Percentiles rank a stretch among this genome's conserved stretches.
phyloP scores from a whole-genome alignment of 2,797 vertebrate species.

The Ptychadena robeensis region DNA sequence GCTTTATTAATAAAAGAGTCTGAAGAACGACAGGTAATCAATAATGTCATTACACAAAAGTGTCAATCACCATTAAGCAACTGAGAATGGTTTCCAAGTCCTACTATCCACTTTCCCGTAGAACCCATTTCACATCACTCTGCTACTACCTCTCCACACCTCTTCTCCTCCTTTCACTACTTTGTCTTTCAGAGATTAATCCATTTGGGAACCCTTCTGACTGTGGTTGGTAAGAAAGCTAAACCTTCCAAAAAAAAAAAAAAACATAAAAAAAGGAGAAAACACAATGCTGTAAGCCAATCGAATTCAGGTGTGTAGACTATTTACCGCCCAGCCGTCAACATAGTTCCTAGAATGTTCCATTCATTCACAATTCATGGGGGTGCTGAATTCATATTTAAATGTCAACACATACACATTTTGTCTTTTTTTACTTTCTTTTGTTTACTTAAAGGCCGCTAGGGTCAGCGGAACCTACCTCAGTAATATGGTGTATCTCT shows the following conservation, averaged over 20 bases:
- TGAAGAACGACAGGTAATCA: not conserved
- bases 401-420: slow-evolving; percentile 60
- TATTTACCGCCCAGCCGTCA: slow-evolving; percentile 26
- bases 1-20: not conserved
- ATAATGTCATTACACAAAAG: slow-evolving; percentile 15
- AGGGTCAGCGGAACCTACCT: slow-evolving; percentile 54
- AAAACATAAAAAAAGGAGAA: slow-evolving; percentile 14
- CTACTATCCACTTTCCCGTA: slow-evolving; percentile 25
- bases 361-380: slow-evolving; percentile 58
- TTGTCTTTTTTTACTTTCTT: slow-evolving; percentile 56
- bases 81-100: not conserved
- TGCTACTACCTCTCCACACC: slow-evolving; percentile 27
- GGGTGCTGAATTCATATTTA: slow-evolving; percentile 54
- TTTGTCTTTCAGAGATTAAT: slow-evolving; percentile 46
- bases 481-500: slow-evolving; percentile 47
- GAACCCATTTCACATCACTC: slow-evolving; percentile 54
- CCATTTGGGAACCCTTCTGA: slow-evolving; percentile 44
- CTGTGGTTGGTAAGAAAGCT: slow-evolving; percentile 45
- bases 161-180: slow-evolving; percentile 41
- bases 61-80: slow-evolving; percentile 18
- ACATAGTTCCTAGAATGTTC: slow-evolving; percentile 54
- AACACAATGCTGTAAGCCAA: slow-evolving; percentile 19
- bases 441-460: slow-evolving; percentile 48
- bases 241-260: slow-evolving; percentile 8
- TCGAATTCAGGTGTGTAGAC: slow-evolving; percentile 9